Evolutionary conservation across 2,888 invertebrate genomes (phyloP).

Genomic region (Oeneis ivallda): DNA sequence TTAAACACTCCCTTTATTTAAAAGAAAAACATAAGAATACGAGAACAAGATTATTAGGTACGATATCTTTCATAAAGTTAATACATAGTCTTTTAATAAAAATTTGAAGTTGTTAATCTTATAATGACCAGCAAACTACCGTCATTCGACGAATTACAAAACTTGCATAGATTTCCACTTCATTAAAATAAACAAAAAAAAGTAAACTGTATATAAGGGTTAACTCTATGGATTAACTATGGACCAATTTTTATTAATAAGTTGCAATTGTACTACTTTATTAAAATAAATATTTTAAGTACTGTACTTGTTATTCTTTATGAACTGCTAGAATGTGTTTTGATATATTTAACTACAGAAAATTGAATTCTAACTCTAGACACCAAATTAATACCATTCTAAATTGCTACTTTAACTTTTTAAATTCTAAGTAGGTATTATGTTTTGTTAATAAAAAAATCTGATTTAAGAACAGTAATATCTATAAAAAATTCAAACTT

Average conservation of each 20-base stretch:
- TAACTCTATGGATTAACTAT: no score
- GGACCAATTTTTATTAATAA: no score
- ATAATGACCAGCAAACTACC: constrained; percentile 28
- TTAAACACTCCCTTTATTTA: constrained; percentile 21
- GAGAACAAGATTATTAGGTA: constrained; percentile 29
- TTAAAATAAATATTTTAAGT: background rate
- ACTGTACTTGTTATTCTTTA: background rate
- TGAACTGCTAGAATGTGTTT: background rate
- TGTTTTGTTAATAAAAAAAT: background rate
- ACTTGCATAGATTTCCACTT: background rate
- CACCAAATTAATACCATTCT: constrained; percentile 2
- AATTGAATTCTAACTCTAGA: background rate
- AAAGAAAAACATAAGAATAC: constrained; percentile 25
- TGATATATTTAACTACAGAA: constrained; percentile 6
- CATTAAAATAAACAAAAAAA: no score
- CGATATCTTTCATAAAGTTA: constrained; percentile 25
- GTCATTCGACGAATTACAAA: constrained; percentile 15
- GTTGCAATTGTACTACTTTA: background rate
- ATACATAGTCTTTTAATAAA: constrained; percentile 18
- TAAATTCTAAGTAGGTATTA: background rate
- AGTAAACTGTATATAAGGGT: no score
- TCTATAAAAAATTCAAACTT: background rate
- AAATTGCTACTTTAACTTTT: constrained; percentile 1
- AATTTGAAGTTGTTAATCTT: constrained; percentile 14
- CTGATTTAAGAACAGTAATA: constrained; percentile 1